phyloP scores from a whole-genome alignment of 2,888 invertebrate genomes.

The Melolontha melolontha region DNA sequence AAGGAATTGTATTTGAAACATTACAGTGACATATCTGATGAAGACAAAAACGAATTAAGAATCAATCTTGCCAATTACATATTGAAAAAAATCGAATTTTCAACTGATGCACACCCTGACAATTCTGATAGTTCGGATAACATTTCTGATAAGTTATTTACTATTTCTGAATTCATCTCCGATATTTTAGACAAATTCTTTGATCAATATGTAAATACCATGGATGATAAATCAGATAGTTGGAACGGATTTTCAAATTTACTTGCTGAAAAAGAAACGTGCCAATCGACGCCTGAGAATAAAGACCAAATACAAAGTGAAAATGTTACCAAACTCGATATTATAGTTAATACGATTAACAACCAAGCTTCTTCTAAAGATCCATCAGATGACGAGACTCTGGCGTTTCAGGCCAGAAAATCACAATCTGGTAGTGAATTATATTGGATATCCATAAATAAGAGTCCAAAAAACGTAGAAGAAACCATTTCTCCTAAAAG shows the following conservation, averaged over 20 bases:
- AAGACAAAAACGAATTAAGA: conserved; percentile 56
- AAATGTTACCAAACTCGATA: not conserved
- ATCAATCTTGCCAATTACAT: conserved; percentile 43
- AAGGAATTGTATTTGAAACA: conserved; percentile 53
- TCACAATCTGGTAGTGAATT: conserved; percentile 54
- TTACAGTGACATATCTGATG: conserved; percentile 52
- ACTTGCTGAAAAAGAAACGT: not conserved
- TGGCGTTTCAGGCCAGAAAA: conserved; percentile 45
- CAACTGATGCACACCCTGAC: not conserved
- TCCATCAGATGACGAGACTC: conserved; percentile 36
- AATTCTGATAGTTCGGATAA: conserved; percentile 46
- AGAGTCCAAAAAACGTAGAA: conserved; percentile 45
- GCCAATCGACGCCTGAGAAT: conserved; percentile 50
- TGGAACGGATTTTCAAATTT: conserved; percentile 23
- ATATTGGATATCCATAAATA: conserved; percentile 60
- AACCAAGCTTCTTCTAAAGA: not conserved
- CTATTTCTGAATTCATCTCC: conserved; percentile 60
- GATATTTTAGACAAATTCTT: conserved; percentile 61
- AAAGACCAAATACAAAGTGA: conserved; percentile 8
- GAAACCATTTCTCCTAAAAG: conserved; percentile 16
- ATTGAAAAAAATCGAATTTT: conserved; percentile 33
- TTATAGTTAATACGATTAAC: not conserved
- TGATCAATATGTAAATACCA: conserved; percentile 37
- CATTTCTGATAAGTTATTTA: conserved; percentile 59
- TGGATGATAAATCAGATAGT: not conserved